Percentiles rank a stretch among this genome's conserved stretches.
Conservation (phyloP, 2,797 vertebrate species). For the Siniperca obscura region DNA sequence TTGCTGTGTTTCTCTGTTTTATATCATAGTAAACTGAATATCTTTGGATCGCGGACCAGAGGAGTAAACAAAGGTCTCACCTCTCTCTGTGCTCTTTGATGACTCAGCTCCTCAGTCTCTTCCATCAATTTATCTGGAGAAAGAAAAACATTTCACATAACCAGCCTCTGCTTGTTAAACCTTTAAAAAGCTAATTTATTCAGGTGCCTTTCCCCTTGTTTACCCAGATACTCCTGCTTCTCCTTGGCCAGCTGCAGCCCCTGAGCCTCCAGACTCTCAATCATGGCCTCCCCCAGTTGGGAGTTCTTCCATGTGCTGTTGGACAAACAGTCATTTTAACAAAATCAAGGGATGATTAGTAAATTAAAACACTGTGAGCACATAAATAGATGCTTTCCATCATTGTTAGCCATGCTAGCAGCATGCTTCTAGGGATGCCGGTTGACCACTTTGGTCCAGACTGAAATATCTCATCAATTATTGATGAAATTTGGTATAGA, state of each 20-base stretch:
- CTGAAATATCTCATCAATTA: neutral
- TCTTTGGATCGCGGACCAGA: neutral
- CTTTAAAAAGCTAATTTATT: neutral
- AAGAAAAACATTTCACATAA: neutral
- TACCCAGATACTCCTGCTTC: slow-evolving; percentile 97
- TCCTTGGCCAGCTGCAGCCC: slow-evolving; percentile 97
- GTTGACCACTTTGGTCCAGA: neutral
- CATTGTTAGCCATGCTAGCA: neutral
- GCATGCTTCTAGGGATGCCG: neutral
- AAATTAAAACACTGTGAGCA: neutral
- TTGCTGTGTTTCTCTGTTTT: neutral
- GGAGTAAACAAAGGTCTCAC: slow-evolving; percentile 70
- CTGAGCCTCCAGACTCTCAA: slow-evolving; percentile 96
- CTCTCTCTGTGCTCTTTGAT: slow-evolving; percentile 94
- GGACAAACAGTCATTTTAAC: neutral
- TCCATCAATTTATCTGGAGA: slow-evolving; percentile 97
- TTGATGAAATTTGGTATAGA: neutral
- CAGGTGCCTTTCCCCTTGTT: neutral
- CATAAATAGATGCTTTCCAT: neutral
- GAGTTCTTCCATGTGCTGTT: slow-evolving; percentile 97
- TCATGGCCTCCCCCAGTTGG: slow-evolving; percentile 98
- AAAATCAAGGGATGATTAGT: neutral
- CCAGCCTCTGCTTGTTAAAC: neutral
- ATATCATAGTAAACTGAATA: neutral
- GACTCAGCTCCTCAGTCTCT: slow-evolving; percentile 95